Evolutionary conservation across 2,888 invertebrate genomes (phyloP), one percentile per base, ranked within the genome.

Genomic region (Spialia ferax): DNA sequence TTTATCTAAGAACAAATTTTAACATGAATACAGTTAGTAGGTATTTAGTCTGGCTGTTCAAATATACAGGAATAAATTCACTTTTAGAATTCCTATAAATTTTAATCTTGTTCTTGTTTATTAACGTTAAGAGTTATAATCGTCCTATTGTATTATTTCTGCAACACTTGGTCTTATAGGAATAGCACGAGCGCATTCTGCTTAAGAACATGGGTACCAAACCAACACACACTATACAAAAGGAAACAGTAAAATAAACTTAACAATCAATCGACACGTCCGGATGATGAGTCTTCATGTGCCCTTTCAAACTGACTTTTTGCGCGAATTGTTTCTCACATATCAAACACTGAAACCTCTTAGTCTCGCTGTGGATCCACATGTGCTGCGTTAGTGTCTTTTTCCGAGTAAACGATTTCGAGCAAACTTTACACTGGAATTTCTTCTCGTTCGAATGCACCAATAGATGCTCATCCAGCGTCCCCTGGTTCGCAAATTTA

Each of bases 361-460:
- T 91, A 0, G 69, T 78, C 54, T 89, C 88, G 55, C 84, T 88
- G 62, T 92, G 92, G 38, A 85, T 86, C 91, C 91, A 91, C 86
- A 90, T 82, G 57, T 92, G 91, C 56, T 89, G 89, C 1, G 77
- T 79, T 2, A 95, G 74, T 0, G 89, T 88, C 64, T 91, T 93
- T 7, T 87, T 88, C n/a, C 93, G 88, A 18, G 91, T 86, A 69
- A 95, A 95, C 0, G 85, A 76, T 72, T 95, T 95, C 0, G 80
- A 78, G 71, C 95, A 95, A 1, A 93, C 77, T 0, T 79, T 75
- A 70, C 95, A 95, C 50, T 84, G 79, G 42, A 84, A 89, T 1
- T 80, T 78, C 69, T 93, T 94, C 66, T 94, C 94, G 1, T 91
- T 88, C 0, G 94, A 93, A 73, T 95, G 95, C 0, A 87, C 87